Evolutionary conservation across 2,113 vertebrate genomes (phyloP), one percentile per base, ranked within the genome.

Genomic region (Scopus umbretta): DNA sequence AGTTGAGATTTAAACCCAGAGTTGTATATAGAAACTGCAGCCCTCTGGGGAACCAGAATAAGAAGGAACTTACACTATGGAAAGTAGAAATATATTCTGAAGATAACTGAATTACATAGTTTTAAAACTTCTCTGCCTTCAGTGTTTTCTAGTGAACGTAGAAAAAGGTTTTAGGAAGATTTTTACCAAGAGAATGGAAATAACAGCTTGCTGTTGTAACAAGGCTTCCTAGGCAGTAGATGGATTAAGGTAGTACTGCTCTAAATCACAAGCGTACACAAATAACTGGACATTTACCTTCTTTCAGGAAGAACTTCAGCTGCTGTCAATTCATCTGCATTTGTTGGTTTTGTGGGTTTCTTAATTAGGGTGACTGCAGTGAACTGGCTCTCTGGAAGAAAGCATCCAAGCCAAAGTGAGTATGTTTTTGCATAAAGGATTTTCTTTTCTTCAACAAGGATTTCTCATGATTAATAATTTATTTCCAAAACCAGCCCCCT

Each of bases 241-340:
- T 18, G 42, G 84, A 94, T 93, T 94, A 92, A 94, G 29, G 56
- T 22, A 85, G 90, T 34, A 59, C 80, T 65, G 65, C 70, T 93
- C n/a, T 49, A 87, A 71, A 71, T 53, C 55, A 65, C 50, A 42
- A 75, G 59, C 18, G 15, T 71, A 74, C 47, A 80, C 34, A 78
- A 89, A 71, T 79, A 88, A 89, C 40, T 16, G 42, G 94, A 93
- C 62, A 94, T 97, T 97, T 97, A 99, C 99, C 99, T 98, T 96
- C 98, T 97, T 94, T 99, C 98, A 3, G 98, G 98, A 97, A 98
- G 99, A 94, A 99, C 98, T 58, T 98, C 86, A 61, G 98, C 49
- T 55, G 98, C 84, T 89, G 97, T 96, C 42, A 96, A 45, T n/a
- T 98, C 97, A 68, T 97, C 89, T 76, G 91, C 36, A 84, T 59